These are phyloP conservation scores for Pegoplata infirma DNA, from an alignment of 2,888 invertebrate genomes.

Conservation along the genomic window DNA sequence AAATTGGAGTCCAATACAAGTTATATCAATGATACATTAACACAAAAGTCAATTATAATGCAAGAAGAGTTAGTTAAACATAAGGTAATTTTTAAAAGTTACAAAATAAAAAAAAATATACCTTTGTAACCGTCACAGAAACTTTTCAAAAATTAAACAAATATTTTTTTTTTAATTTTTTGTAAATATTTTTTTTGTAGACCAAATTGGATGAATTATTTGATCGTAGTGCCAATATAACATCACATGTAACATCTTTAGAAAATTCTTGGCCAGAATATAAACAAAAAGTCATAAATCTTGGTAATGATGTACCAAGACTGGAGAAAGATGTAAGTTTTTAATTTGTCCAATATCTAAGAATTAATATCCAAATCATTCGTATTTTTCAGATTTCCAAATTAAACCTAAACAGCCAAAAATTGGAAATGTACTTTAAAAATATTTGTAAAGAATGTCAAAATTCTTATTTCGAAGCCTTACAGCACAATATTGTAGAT, in stretches of 20 bases:
- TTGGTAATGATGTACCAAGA: conserved; percentile 69
- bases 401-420: conserved; percentile 49
- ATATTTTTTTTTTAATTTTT: not conserved
- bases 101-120: too few species aligned
- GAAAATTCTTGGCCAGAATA: conserved; percentile 74
- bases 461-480: conserved; percentile 60
- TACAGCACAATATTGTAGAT: conserved; percentile 55
- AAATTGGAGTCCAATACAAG: conserved; percentile 69
- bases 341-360: not conserved
- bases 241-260: conserved; percentile 75
- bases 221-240: conserved; percentile 74
- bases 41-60: conserved; percentile 71
- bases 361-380: not conserved
- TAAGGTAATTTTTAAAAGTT: conserved; percentile 68
- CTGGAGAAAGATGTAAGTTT: conserved; percentile 71
- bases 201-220: conserved; percentile 72
- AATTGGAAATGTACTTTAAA: conserved; percentile 55
- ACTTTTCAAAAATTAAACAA: not conserved
- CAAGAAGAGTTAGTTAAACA: conserved; percentile 71
- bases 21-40: conserved; percentile 73
- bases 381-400: conserved; percentile 40
- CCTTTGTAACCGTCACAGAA: too few species aligned
- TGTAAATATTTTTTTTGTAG: conserved; percentile 63
- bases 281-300: conserved; percentile 70
- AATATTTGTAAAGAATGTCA: conserved; percentile 58